A percentile compares a stretch with the other conserved stretches of the same genome.
These are phyloP conservation scores for Leptinotarsa defecta DNA, from an alignment of 1,140 invertebrate genomes.

Conservation along the genomic window DNA sequence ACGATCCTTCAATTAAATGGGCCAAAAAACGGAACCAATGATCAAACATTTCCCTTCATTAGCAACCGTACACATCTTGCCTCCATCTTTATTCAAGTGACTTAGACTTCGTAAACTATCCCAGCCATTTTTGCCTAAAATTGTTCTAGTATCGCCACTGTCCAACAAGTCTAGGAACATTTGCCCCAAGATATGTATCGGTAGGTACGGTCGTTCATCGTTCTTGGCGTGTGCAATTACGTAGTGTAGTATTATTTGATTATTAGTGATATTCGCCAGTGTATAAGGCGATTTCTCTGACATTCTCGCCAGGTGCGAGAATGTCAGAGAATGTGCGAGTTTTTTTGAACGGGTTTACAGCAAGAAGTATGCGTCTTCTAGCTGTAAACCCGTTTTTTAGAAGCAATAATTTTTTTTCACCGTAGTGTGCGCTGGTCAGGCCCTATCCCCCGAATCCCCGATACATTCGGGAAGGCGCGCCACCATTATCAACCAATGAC, in stretches of 20 bases:
- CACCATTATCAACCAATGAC: too few species aligned
- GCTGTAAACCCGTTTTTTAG: too few species aligned
- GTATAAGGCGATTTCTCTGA: neutral
- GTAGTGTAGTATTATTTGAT: neutral
- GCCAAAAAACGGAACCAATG: neutral
- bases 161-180: constrained; percentile 14
- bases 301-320: neutral
- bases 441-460: too few species aligned
- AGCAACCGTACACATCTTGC: constrained; percentile 1
- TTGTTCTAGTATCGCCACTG: constrained; percentile 5
- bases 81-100: neutral
- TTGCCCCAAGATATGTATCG: neutral
- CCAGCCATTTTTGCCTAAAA: constrained; percentile 10
- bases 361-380: too few species aligned
- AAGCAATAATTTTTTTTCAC: too few species aligned
- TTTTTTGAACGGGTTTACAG: neutral
- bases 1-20: constrained; percentile 6
- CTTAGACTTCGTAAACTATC: constrained; percentile 23
- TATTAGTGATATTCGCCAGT: neutral
- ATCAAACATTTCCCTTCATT: neutral
- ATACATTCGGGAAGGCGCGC: too few species aligned
- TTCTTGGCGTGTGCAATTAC: neutral
- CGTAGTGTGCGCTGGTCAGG: too few species aligned
- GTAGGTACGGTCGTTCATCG: constrained; percentile 20
- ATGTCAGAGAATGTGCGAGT: too few species aligned